Evolutionary conservation across 2,888 invertebrate genomes (phyloP).

Genomic region (Clepsis dumicolana): DNA sequence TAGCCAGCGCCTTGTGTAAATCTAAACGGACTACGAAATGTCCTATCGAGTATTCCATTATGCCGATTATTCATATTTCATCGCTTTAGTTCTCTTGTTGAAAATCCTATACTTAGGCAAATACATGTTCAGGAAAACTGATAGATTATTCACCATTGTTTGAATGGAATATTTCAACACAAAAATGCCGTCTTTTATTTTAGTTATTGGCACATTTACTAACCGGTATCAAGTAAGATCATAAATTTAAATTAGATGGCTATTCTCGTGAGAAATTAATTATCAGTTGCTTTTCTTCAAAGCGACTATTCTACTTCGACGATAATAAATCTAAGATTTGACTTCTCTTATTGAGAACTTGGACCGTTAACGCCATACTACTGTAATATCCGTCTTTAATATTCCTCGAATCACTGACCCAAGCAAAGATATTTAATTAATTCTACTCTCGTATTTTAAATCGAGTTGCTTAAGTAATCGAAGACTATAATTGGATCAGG

Average conservation of each 20-base stretch:
- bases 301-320: neutral
- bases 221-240: too few species aligned
- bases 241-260: too few species aligned
- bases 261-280: neutral
- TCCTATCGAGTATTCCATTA: too few species aligned
- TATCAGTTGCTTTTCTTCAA: neutral
- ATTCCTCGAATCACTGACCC: neutral
- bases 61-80: too few species aligned
- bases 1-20: neutral
- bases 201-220: too few species aligned
- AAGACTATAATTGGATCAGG: neutral
- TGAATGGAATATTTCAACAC: too few species aligned
- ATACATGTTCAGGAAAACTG: too few species aligned
- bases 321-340: neutral
- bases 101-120: too few species aligned
- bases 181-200: too few species aligned
- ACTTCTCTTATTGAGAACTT: neutral
- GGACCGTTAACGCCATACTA: neutral
- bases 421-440: slow-evolving; percentile 8
- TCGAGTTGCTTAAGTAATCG: slow-evolving; percentile 1
- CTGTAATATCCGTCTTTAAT: neutral
- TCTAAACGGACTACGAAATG: too few species aligned
- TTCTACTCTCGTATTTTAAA: slow-evolving; percentile 9
- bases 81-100: too few species aligned
- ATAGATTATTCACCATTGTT: too few species aligned